Evolutionary conservation across 1,140 invertebrate species (phyloP).

Genomic region (Schmidtea mediterranea): DNA sequence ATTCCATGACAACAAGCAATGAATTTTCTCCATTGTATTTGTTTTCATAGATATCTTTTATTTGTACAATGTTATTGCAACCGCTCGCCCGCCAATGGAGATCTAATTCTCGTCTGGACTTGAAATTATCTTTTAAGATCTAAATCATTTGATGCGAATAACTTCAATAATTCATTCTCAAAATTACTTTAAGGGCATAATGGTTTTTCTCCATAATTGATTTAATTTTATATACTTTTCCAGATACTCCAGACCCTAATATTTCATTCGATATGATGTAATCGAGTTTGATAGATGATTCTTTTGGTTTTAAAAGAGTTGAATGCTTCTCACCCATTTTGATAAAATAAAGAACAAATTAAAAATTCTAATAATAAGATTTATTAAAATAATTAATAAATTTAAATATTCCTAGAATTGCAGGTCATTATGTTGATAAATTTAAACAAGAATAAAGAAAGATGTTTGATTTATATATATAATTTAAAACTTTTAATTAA

Average conservation of each 20-base stretch:
- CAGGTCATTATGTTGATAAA: too few relatives aligned
- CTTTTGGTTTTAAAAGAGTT: conserved; percentile 14
- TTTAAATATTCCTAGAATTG: too few relatives aligned
- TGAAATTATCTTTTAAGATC: conserved; percentile 62
- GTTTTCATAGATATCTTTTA: conserved; percentile 84
- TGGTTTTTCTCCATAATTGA: conserved; percentile 42
- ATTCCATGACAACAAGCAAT: conserved; percentile 85
- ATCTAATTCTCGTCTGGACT: conserved; percentile 71
- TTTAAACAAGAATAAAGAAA: too few relatives aligned
- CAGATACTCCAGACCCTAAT: conserved; percentile 84
- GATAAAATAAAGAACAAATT: too few relatives aligned
- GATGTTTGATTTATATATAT: too few relatives aligned
- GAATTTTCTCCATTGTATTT: conserved; percentile 45
- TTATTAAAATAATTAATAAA: too few relatives aligned
- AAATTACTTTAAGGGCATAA: conserved; percentile 30
- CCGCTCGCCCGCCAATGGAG: conserved; percentile 55
- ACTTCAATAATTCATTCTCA: too few relatives aligned
- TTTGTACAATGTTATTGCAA: conserved; percentile 66
- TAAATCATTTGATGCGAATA: too few relatives aligned
- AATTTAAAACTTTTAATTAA: too few relatives aligned
- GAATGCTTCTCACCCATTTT: too few relatives aligned
- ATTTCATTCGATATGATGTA: conserved; percentile 76
- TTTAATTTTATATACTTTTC: conserved; percentile 45
- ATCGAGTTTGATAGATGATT: conserved; percentile 54
- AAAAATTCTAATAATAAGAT: too few relatives aligned